Conservation (phyloP, 2,113 vertebrate genomes). For the Takifugu bimaculatus region DNA sequence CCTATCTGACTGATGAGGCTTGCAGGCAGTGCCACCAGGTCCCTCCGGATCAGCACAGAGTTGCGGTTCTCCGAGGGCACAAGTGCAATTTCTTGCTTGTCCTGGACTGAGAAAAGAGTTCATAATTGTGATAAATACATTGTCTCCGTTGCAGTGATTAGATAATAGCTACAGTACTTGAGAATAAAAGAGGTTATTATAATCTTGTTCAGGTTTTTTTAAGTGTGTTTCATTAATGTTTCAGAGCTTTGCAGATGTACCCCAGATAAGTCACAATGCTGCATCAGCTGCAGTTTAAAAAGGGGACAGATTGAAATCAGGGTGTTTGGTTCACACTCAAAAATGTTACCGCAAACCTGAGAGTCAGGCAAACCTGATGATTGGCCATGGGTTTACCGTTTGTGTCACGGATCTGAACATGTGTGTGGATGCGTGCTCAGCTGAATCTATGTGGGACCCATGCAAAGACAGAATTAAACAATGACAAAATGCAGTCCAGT, state of each 20-base stretch:
- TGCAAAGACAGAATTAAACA: slow-evolving; percentile 17
- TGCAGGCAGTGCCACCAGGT: slow-evolving; percentile 92
- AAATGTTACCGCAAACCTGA: slow-evolving; percentile 38
- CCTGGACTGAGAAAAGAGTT: slow-evolving; percentile 68
- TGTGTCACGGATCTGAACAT: neutral
- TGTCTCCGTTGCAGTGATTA: neutral
- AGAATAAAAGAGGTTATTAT: slow-evolving; percentile 29
- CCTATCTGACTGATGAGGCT: slow-evolving; percentile 98
- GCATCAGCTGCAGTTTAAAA: slow-evolving; percentile 47
- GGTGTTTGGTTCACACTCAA: slow-evolving; percentile 43
- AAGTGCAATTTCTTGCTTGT: slow-evolving; percentile 84
- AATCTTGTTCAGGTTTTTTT: slow-evolving; percentile 38
- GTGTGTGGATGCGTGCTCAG: neutral
- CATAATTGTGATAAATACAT: neutral
- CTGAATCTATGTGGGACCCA: neutral
- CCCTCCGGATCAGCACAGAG: slow-evolving; percentile 92
- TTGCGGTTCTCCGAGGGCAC: slow-evolving; percentile 87
- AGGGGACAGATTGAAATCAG: slow-evolving; percentile 19
- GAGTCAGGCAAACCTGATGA: slow-evolving; percentile 40
- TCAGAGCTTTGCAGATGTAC: slow-evolving; percentile 50
- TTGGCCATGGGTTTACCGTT: neutral
- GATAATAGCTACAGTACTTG: slow-evolving; percentile 1
- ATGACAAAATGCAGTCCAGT: slow-evolving; percentile 13
- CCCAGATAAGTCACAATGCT: slow-evolving; percentile 47
- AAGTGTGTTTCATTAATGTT: slow-evolving; percentile 52